Evolutionary conservation across 2,113 vertebrate species (phyloP).

Genomic region (Leptodactylus fuscus): DNA sequence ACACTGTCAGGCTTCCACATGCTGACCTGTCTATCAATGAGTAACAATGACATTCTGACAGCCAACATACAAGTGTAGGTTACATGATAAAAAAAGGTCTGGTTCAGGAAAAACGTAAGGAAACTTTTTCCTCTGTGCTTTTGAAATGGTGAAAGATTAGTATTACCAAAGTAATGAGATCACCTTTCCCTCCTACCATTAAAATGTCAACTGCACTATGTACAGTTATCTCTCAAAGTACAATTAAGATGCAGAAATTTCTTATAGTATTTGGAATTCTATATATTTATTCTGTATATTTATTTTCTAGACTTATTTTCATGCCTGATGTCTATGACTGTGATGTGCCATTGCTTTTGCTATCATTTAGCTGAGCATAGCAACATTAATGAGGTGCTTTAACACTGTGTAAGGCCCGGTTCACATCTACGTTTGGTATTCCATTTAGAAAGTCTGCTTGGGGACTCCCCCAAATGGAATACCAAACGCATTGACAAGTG

Average conservation of each 20-base stretch:
- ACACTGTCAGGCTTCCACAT: conserved; percentile 6
- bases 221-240: too few species aligned
- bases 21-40: conserved; percentile 33
- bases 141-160: conserved; percentile 1
- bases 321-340: neutral
- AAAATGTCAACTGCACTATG: neutral
- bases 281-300: neutral
- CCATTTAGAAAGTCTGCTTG: too few species aligned
- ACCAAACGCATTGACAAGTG: too few species aligned
- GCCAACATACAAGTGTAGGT: neutral
- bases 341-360: neutral
- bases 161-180: neutral
- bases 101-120: neutral
- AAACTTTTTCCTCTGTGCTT: conserved; percentile 23
- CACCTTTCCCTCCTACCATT: too few species aligned
- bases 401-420: too few species aligned
- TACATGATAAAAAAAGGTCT: conserved; percentile 34
- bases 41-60: conserved; percentile 46
- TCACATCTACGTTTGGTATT: too few species aligned
- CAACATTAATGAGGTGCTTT: too few species aligned
- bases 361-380: too few species aligned
- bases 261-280: too few species aligned
- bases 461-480: too few species aligned
- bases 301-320: neutral
- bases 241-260: too few species aligned